Conservation (phyloP, 2,797 vertebrate species). For the Rhinophrynus dorsalis region DNA sequence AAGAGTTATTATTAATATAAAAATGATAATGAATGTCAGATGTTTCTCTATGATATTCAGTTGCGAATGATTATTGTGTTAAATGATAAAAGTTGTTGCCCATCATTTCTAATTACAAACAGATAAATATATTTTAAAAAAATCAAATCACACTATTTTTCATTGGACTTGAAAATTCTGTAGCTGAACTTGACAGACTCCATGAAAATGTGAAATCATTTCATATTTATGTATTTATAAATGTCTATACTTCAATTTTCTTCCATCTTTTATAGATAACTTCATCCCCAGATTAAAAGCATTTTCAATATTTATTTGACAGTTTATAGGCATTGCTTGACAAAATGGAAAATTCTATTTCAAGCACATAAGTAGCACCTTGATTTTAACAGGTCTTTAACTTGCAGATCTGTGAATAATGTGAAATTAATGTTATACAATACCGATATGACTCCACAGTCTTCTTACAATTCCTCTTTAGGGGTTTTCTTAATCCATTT, state of each 20-base stretch:
- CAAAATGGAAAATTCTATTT: conserved; percentile 46
- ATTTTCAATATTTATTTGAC: conserved; percentile 50
- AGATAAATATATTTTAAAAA: conserved; percentile 29
- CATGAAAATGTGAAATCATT: conserved; percentile 25
- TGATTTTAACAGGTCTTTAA: conserved; percentile 46
- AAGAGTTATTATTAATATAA: conserved; percentile 16
- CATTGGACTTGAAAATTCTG: conserved; percentile 9
- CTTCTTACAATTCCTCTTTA: conserved; percentile 20
- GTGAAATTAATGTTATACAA: conserved; percentile 41
- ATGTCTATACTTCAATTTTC: conserved; percentile 35
- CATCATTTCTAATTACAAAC: conserved; percentile 17
- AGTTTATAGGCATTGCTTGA: conserved; percentile 42
- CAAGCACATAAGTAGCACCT: conserved; percentile 33
- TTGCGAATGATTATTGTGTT: conserved; percentile 15
- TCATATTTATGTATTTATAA: conserved; percentile 49
- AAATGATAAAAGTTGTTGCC: conserved; percentile 20
- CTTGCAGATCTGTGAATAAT: conserved; percentile 41
- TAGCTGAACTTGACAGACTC: conserved; percentile 12
- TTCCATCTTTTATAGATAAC: conserved; percentile 43
- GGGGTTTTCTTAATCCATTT: conserved; percentile 10
- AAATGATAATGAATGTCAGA: conserved; percentile 14
- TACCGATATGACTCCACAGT: conserved; percentile 25
- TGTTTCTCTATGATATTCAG: conserved; percentile 21
- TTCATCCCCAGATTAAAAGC: conserved; percentile 44
- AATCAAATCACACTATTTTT: conserved; percentile 17